Evolutionary conservation across 2,797 vertebrate species (phyloP).

Genomic region (Kryptopterus vitreolus): DNA sequence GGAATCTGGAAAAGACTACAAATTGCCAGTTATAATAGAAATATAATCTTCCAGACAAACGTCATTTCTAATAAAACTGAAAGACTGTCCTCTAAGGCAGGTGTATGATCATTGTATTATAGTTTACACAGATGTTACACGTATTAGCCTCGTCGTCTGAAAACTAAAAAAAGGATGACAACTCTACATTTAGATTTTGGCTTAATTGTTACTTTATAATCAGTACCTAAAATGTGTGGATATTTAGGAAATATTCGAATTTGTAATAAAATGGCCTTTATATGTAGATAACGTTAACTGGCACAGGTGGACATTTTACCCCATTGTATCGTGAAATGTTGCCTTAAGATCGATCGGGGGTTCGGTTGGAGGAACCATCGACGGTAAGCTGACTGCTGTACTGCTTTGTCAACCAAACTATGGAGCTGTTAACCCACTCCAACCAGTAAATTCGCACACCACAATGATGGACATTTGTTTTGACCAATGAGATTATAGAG

Average conservation of each 20-base stretch:
- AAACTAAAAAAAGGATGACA: background rate
- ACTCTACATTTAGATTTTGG: background rate
- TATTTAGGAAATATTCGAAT: background rate
- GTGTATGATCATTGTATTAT: background rate
- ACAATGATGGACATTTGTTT: conserved; percentile 37
- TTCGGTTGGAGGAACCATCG: no score
- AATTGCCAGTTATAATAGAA: no score
- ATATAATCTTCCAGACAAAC: background rate
- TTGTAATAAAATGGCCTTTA: background rate
- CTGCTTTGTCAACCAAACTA: conserved; percentile 74
- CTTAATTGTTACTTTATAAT: background rate
- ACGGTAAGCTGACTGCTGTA: conserved; percentile 62
- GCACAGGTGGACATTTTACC: no score
- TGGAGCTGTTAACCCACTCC: conserved; percentile 60
- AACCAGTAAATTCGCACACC: conserved; percentile 59
- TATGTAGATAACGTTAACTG: background rate
- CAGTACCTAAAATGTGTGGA: background rate
- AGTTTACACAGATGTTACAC: background rate
- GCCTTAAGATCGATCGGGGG: background rate
- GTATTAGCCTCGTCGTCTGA: background rate
- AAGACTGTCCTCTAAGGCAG: background rate
- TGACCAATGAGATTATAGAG: conserved; percentile 60
- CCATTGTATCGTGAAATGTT: background rate
- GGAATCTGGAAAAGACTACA: no score
- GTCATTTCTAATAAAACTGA: background rate